Evolutionary conservation across 2,113 vertebrate genomes (phyloP), one percentile per base, ranked within the genome.

Genomic region (Poeciliopsis prolifica): DNA sequence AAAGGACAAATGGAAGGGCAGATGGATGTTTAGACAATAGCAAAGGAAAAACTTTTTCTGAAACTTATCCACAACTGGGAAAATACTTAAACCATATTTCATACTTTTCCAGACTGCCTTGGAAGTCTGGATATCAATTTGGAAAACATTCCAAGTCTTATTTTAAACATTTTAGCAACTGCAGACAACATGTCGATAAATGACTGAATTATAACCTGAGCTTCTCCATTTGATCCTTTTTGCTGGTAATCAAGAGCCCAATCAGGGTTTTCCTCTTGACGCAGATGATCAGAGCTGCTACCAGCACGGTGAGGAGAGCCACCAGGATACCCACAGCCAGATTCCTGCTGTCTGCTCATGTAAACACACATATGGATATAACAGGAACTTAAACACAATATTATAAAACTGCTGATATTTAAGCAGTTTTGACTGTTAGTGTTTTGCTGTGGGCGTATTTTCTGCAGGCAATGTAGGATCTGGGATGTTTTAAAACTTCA

Each of bases 151-250:
- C 22, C 22, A 58, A 48, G 17, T 48, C 24, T 58, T 58, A 22
- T 1, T 24, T n/a, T 58, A 24, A 58, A 58, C 51, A n/a, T 58
- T 58, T 58, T n/a, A n/a, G 48, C 13, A 54, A 54, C 8, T 22
- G 22, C 22, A 24, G 24, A 24, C 51, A n/a, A 22, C 51, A n/a
- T n/a, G 7, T 22, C 5, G 24, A 54, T 4, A 42, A 65, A 68
- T 31, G 3, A 74, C 68, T 71, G 7, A 5, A 42, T 33, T 26
- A 17, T 44, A 2, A 98, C 98, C 97, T 97, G 75, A 97, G 93
- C 91, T 98, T 98, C 88, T 98, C 96, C 1, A 97, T 94, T 61
- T 95, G 95, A 71, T 93, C 95, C 87, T 96, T 97, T 76, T 97
- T 97, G 74, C 95, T 95, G 67, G 93, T 92, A 87, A 96, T 95